Conservation (phyloP, 1,140 invertebrate species). For the Paraescarpia echinospica region DNA sequence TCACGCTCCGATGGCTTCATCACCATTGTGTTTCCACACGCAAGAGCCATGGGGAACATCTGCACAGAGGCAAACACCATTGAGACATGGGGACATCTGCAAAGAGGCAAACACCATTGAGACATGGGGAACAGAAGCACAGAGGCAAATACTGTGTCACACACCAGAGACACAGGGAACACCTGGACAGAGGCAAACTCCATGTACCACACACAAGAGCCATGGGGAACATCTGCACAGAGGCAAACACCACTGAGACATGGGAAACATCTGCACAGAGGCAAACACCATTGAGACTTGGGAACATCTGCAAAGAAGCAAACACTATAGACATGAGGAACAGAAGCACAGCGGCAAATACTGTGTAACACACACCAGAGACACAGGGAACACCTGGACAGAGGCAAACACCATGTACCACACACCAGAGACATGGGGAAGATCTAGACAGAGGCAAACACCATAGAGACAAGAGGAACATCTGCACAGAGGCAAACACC, state of each 20-base stretch:
- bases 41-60: constrained; percentile 93
- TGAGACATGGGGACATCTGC: too few relatives aligned
- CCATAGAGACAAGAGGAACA: constrained; percentile 91
- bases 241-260: constrained; percentile 74
- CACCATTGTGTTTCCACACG: constrained; percentile 79
- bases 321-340: background rate
- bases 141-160: background rate
- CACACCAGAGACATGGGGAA: too few relatives aligned
- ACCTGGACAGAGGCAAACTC: too few relatives aligned
- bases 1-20: constrained; percentile 94
- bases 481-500: constrained; percentile 57
- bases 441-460: constrained; percentile 44
- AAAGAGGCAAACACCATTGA: background rate
- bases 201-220: too few relatives aligned
- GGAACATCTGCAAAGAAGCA: background rate
- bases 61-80: constrained; percentile 34
- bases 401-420: too few relatives aligned
- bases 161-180: background rate
- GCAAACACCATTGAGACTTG: background rate
- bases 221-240: too few relatives aligned
- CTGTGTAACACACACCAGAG: constrained; percentile 9
- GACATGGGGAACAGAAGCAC: background rate
- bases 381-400: too few relatives aligned
- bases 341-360: background rate
- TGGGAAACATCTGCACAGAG: constrained; percentile 78